Base-by-base conservation (phyloP, 37 sponge, comb jelly and placozoan species). In the Haliclona indistincta region DNA sequence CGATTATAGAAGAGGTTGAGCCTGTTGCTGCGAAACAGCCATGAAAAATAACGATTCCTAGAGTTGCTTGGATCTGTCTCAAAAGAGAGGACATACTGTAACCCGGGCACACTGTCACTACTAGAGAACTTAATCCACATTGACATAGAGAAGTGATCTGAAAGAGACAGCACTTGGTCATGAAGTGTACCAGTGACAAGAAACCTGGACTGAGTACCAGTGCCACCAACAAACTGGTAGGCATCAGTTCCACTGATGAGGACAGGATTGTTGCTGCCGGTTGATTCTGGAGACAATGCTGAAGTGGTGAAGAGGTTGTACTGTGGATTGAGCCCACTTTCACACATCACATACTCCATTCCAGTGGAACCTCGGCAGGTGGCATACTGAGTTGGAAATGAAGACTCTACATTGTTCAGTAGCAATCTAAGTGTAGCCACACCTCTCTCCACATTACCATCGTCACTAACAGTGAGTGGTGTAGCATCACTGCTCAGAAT, bases 111-210 rank as follows among this genome's bases (percentile, higher is more conserved):
- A 0, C n/a, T 19, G 3, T 71, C 73, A 25, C 7, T n/a, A 20
- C 28, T n/a, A n/a, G n/a, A n/a, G 3, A 73, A 49, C 11, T 30
- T 32, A 0, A 85, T 3, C 86, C 86, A 85, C 33, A 78, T 49
- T 2, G 86, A 85, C 6, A 76, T 54, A 2, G 79, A 71, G 61
- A 85, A 78, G 58, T 78, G 35, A 38, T 85, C 74, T 20, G 78
- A 65, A 0, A 44, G 38, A 34, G 6, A 22, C 22, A 85, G 23
- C 34, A 76, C 52, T 23, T 10, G 41, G 20, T 39, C 19, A 30
- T 73, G 65, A 4, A 53, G 15, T 2, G 55, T 29, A 45, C 15
- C 34, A 0, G 44, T 3, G 30, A 85, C 56, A 1, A 25, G 35
- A 25, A 73, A 17, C 66, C 70, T 67, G 25, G 66, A 19, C 7